Conservation (phyloP, 2,797 vertebrate genomes). For the Neopelma chrysocephalum region DNA sequence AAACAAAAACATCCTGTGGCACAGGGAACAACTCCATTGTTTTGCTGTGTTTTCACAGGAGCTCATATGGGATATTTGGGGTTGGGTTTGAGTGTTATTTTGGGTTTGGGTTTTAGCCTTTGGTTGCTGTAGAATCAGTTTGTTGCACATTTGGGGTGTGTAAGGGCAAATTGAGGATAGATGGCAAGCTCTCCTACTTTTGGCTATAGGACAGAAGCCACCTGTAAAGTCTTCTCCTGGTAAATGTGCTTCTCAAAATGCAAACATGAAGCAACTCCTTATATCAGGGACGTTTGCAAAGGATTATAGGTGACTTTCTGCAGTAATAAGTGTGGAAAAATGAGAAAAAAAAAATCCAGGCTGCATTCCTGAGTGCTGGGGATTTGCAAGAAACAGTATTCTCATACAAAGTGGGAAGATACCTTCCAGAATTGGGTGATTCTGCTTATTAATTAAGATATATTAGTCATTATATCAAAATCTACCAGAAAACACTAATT, state of each 20-base stretch:
- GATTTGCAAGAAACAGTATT: background rate
- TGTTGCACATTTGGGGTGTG: background rate
- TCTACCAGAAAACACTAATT: background rate
- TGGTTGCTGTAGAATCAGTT: background rate
- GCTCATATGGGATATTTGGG: background rate
- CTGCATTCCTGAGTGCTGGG: background rate
- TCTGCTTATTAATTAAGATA: background rate
- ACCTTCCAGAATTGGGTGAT: background rate
- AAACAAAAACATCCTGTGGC: background rate
- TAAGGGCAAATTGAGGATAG: background rate
- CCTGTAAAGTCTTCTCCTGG: background rate
- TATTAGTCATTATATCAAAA: background rate
- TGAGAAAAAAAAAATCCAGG: background rate
- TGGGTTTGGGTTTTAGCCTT: background rate
- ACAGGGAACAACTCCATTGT: background rate
- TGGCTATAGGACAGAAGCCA: background rate
- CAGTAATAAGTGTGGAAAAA: background rate
- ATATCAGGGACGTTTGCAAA: background rate
- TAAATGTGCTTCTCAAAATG: background rate
- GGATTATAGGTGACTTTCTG: background rate
- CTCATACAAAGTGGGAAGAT: background rate
- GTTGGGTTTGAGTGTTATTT: background rate
- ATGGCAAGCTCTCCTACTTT: background rate
- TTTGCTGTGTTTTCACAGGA: background rate
- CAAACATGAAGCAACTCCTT: background rate